phyloP scores from a whole-genome alignment of 2,888 invertebrate genomes.

The Calameuta idolon region DNA sequence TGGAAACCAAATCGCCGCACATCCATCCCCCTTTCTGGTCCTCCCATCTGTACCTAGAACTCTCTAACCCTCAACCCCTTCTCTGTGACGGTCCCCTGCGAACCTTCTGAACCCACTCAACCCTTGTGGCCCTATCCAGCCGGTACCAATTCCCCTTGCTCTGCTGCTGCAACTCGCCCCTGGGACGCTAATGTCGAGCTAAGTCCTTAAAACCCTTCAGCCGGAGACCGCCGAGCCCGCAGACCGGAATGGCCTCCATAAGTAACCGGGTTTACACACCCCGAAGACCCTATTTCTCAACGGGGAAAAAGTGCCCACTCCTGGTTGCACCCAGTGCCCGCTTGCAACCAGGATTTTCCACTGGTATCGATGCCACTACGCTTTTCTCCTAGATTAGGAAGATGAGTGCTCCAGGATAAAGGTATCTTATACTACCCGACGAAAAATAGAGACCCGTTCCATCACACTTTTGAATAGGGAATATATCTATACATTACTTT shows the following conservation, averaged over 20 bases:
- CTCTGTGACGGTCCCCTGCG: constrained; percentile 26
- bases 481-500: neutral
- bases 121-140: constrained; percentile 53
- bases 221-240: constrained; percentile 57
- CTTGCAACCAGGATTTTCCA: constrained; percentile 34
- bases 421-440: neutral
- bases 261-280: constrained; percentile 66
- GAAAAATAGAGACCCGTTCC: neutral
- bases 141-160: neutral
- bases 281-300: constrained; percentile 64
- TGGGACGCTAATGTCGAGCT: constrained; percentile 65
- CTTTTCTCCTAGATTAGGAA: constrained; percentile 50
- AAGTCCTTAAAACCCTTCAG: constrained; percentile 65
- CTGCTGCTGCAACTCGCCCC: constrained; percentile 38
- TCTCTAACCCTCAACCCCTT: constrained; percentile 14
- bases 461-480: neutral
- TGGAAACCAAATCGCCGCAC: constrained; percentile 68
- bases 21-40: constrained; percentile 54
- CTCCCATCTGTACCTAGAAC: constrained; percentile 22
- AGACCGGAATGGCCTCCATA: constrained; percentile 65
- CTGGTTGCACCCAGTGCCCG: constrained; percentile 3
- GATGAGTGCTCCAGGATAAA: constrained; percentile 39
- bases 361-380: constrained; percentile 22
- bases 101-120: constrained; percentile 50
- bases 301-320: constrained; percentile 55